phyloP scores from a whole-genome alignment of 2,113 vertebrate genomes.

The Marmota flaviventris region DNA sequence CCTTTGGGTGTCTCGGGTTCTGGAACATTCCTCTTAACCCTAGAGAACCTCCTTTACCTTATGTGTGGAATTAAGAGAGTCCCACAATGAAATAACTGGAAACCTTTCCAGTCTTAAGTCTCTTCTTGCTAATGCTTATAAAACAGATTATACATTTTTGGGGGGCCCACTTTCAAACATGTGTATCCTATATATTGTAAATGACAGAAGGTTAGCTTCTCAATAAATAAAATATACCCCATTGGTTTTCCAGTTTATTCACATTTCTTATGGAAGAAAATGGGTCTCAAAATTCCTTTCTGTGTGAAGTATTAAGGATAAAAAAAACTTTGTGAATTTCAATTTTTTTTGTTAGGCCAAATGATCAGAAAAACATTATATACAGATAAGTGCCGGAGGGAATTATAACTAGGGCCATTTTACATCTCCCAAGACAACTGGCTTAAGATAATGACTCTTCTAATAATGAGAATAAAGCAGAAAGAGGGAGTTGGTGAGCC shows the following conservation, averaged over 20 bases:
- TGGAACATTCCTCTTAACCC: neutral
- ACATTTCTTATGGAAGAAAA: neutral
- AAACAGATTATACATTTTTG: neutral
- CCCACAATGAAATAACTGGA: neutral
- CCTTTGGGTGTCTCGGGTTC: neutral
- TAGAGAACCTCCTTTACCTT: neutral
- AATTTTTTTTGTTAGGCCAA: constrained; percentile 16
- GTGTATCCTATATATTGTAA: neutral
- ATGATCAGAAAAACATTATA: constrained; percentile 39
- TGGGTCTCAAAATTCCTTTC: neutral
- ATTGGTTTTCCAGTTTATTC: neutral
- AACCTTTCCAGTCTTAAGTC: neutral
- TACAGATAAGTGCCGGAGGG: neutral
- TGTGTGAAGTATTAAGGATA: neutral
- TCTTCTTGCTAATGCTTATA: neutral
- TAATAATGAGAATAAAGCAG: constrained; percentile 34
- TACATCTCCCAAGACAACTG: neutral
- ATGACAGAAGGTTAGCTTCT: constrained; percentile 1
- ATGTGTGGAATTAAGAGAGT: neutral
- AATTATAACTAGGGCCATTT: constrained; percentile 35
- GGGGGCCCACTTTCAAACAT: neutral
- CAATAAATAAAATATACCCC: neutral
- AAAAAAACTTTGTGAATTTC: constrained; percentile 17
- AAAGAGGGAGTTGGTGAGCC: neutral
- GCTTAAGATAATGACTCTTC: constrained; percentile 65